Percentiles rank a stretch among this genome's conserved stretches.
These are phyloP conservation scores for Dorcus hopei DNA, from an alignment of 2,888 invertebrate genomes.

Conservation along the genomic window DNA sequence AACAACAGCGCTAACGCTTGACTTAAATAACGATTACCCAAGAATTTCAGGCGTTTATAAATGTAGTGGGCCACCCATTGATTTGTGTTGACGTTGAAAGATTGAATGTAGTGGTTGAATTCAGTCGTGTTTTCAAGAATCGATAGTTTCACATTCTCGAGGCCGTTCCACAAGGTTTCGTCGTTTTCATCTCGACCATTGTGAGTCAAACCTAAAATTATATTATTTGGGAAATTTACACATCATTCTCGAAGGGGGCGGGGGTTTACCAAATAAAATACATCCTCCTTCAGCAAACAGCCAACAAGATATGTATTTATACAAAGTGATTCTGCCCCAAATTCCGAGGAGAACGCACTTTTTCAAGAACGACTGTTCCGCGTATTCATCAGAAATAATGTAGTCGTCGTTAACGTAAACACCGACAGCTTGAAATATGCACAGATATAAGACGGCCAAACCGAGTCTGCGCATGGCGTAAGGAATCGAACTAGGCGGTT, in stretches of 20 bases:
- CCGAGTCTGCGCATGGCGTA: slow-evolving; percentile 61
- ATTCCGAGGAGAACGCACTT: slow-evolving; percentile 68
- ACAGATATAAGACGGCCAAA: slow-evolving; percentile 70
- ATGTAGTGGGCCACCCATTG: slow-evolving; percentile 91
- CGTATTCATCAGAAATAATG: slow-evolving; percentile 64
- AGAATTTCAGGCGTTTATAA: slow-evolving; percentile 88
- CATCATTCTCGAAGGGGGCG: not conserved
- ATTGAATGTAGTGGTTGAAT: slow-evolving; percentile 82
- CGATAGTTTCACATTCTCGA: slow-evolving; percentile 81
- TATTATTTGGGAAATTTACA: not conserved
- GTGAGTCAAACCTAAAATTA: slow-evolving; percentile 63
- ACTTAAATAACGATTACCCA: slow-evolving; percentile 76
- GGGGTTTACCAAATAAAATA: slow-evolving; percentile 55
- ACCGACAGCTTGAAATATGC: slow-evolving; percentile 71
- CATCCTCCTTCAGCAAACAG: slow-evolving; percentile 80
- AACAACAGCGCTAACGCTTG: slow-evolving; percentile 81
- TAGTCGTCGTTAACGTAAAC: slow-evolving; percentile 69
- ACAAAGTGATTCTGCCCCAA: slow-evolving; percentile 83
- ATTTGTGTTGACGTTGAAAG: slow-evolving; percentile 96
- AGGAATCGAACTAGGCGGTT: slow-evolving; percentile 45
- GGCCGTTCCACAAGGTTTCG: slow-evolving; percentile 77
- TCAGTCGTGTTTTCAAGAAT: slow-evolving; percentile 80
- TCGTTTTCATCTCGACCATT: slow-evolving; percentile 69
- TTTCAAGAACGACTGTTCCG: slow-evolving; percentile 53
- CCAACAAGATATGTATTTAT: slow-evolving; percentile 95